Evolutionary conservation across 2,797 vertebrate genomes (phyloP), one percentile per base, ranked within the genome.

Genomic region (Echiichthys vipera): DNA sequence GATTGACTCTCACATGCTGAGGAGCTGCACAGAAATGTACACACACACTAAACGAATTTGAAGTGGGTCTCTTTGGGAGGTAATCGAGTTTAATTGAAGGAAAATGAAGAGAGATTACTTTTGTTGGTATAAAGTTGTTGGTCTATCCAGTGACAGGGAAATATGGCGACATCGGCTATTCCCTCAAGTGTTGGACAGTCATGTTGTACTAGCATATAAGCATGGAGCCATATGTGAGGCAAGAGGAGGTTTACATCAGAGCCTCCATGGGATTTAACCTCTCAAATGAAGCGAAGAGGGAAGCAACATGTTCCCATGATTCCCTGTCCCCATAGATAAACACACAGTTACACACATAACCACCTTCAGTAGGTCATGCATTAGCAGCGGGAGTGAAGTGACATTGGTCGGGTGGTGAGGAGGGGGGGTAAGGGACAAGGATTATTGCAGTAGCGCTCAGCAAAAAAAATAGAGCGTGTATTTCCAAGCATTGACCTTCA

Each of bases 61-160:
- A 83, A 88, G 85, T 76, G 63, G 66, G 25, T 61, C 83, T 72
- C 65, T 20, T 20, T 5, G 30, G 78, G 64, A 78, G 27, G 40
- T 74, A 76, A 74, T 64, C 74, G 71, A 68, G 67, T 77, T 83
- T 85, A 89, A 85, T 74, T 83, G 69, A 53, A 73, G 40, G 45
- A 54, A 77, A 81, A 80, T 61, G 43, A 71, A 62, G 18, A 25
- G n/a, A 66, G 76, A 74, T 73, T 71, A 69, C 25, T 49, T 64
- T 67, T 71, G 74, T 55, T 71, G 69, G 43, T 64, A 29, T 53
- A 74, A 25, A 53, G 43, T 65, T 5, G 7, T 25, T n/a, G 46
- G 58, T 51, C 40, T 42, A 80, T 71, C 78, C 72, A 50, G 62
- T 27, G 74, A 55, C 27, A 12, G 62, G 30, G 39, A 71, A 65